phyloP scores from a whole-genome alignment of 2,113 vertebrate species.

The Gasterosteus aculeatus region DNA sequence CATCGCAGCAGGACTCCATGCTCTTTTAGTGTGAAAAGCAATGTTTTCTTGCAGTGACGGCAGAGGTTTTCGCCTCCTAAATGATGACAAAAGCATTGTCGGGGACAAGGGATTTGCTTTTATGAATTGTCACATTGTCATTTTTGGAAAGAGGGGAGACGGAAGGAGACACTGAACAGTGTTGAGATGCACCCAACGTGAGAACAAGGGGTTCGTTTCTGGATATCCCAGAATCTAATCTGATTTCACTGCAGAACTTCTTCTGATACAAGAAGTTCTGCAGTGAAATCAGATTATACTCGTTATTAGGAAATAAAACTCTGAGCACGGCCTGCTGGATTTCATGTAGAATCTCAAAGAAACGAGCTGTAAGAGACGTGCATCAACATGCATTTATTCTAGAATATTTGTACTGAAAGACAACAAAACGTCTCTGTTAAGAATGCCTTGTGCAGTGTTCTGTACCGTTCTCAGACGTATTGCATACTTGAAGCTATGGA shows the following conservation, averaged over 20 bases:
- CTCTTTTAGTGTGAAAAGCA: constrained; percentile 29
- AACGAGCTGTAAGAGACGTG: constrained; percentile 13
- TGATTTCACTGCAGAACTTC: constrained; percentile 31
- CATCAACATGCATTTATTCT: constrained; percentile 13
- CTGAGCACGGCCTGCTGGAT: constrained; percentile 42
- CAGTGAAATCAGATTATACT: not conserved
- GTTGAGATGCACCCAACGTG: constrained; percentile 22
- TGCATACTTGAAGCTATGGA: constrained; percentile 93
- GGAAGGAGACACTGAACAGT: constrained; percentile 11
- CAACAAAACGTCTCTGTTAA: constrained; percentile 39
- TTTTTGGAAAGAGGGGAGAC: constrained; percentile 30
- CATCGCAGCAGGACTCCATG: constrained; percentile 17
- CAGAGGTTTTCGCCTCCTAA: constrained; percentile 18
- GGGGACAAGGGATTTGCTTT: constrained; percentile 35
- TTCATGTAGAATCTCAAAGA: constrained; percentile 51
- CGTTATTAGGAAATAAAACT: constrained; percentile 10
- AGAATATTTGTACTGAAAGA: constrained; percentile 26
- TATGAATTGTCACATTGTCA: constrained; percentile 44
- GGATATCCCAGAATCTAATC: constrained; percentile 39
- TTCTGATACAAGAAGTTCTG: too few species aligned
- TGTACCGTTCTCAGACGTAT: constrained; percentile 70
- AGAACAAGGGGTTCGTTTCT: constrained; percentile 31
- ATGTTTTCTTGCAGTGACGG: constrained; percentile 22
- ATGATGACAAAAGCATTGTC: constrained; percentile 16
- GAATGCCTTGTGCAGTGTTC: constrained; percentile 50